Percentiles rank a stretch among this genome's conserved stretches.
These are phyloP conservation scores for Lasioglossum villosulum DNA, from an alignment of 2,888 invertebrate genomes.

Conservation along the genomic window DNA sequence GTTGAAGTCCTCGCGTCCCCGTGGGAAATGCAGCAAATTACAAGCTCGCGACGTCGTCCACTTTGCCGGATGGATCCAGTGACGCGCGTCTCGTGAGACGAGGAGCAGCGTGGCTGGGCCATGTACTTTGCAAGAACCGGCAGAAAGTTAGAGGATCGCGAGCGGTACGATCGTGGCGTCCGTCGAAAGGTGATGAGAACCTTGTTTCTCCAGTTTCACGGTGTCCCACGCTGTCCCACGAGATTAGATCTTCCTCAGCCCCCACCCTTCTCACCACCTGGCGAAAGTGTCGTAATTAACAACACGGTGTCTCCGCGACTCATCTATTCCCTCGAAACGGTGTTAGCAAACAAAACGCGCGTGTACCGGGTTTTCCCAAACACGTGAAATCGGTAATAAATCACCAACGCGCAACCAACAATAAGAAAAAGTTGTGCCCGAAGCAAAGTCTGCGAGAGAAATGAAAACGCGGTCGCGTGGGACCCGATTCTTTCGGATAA, in stretches of 20 bases:
- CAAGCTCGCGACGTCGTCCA: constrained; percentile 6
- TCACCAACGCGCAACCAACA: neutral
- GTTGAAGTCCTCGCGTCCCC: neutral
- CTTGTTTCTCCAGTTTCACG: neutral
- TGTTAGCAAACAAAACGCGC: neutral
- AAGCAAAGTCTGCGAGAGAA: neutral
- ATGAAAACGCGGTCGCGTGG: neutral
- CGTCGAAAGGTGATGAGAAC: constrained; percentile 28
- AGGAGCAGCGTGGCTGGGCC: neutral
- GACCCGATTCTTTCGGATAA: neutral
- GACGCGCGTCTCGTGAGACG: neutral
- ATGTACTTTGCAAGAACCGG: constrained; percentile 11
- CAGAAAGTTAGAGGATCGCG: constrained; percentile 10
- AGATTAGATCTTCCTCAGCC: neutral
- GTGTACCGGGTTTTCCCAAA: neutral
- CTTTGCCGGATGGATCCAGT: constrained; percentile 3
- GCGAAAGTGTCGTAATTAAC: constrained; percentile 7
- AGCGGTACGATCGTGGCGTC: constrained; percentile 1
- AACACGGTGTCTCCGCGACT: neutral
- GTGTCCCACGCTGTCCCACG: neutral
- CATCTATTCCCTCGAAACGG: neutral
- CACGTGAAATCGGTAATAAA: neutral
- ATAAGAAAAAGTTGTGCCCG: neutral
- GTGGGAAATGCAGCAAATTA: constrained; percentile 3
- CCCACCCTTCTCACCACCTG: neutral